A percentile compares a stretch with the other conserved stretches of the same genome.
Conservation (phyloP, 2,888 invertebrate species). For the Sympetrum striolatum region DNA sequence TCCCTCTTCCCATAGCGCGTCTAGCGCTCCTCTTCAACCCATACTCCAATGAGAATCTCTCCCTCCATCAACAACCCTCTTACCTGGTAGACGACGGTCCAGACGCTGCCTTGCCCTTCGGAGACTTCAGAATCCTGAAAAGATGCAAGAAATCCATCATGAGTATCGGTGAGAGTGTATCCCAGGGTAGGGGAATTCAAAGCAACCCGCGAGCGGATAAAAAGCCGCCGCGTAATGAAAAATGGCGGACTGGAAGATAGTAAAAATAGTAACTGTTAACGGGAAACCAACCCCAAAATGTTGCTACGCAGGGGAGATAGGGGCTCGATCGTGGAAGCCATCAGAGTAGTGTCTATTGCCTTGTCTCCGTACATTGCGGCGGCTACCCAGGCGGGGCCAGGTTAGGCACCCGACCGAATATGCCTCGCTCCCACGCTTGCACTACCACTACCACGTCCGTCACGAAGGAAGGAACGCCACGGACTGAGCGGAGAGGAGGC, state of each 20-base stretch:
- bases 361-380: conserved; percentile 14
- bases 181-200: neutral
- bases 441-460: neutral
- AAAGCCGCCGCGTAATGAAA: neutral
- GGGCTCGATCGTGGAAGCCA: conserved; percentile 1
- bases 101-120: conserved; percentile 20
- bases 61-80: conserved; percentile 14
- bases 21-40: neutral
- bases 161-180: neutral
- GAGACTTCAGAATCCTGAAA: conserved; percentile 30
- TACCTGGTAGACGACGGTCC: conserved; percentile 27
- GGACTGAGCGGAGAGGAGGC: neutral
- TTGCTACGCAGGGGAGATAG: conserved; percentile 9
- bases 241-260: neutral
- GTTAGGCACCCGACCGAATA: neutral
- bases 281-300: conserved; percentile 14
- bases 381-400: neutral
- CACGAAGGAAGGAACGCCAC: neutral
- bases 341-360: neutral
- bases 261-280: neutral
- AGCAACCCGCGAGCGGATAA: neutral
- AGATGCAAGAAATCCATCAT: neutral
- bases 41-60: neutral
- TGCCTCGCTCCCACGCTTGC: neutral
- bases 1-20: neutral